Base-by-base conservation (phyloP, 2,888 invertebrate species). In the Odiellus spinosus region DNA sequence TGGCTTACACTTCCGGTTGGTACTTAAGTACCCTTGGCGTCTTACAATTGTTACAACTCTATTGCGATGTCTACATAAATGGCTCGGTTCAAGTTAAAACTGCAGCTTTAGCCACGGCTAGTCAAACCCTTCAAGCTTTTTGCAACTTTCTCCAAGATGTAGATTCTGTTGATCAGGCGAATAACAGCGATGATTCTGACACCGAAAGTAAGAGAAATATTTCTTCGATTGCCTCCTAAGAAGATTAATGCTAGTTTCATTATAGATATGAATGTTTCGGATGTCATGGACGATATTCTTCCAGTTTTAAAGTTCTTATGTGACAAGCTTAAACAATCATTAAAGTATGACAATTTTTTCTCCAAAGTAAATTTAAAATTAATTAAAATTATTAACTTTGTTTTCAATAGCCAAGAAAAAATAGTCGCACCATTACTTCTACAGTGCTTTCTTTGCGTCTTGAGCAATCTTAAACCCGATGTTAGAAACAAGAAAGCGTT, bases 231-330 rank as follows among this genome's bases (percentile, higher is more conserved):
- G n/a, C n/a, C n/a, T n/a, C n/a, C n/a, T n/a, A n/a, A n/a, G n/a
- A n/a, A 6, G 5, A 26, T 26, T 26, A 4, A 26, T 26, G 26
- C 8, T 26, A 26, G 8, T 26, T 8, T 26, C 26, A n/a, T n/a
- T n/a, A n/a, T n/a, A 26, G 26, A 26, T 26, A 26, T 26, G 26
- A 26, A 26, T 38, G 3, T 14, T 38, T 15, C 8, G 14, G 38
- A 18, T 38, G 38, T 17, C 15, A 14, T 3, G 15, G 38, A 38
- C 14, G 38, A 38, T 10, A 15, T 38, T 38, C 17, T 38, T 8
- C 86, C 86, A 0, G 85, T 86, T 45, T 80, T 86, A 69, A 86
- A 86, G 62, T 86, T 85, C 65, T 73, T 88, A 41, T 85, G 84
- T 65, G 80, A 85, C 60, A 77, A 85, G 59, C 70, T 90, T 18